These are phyloP conservation scores for Masticophis lateralis DNA, from an alignment of 2,797 vertebrate species.

Conservation along the genomic window DNA sequence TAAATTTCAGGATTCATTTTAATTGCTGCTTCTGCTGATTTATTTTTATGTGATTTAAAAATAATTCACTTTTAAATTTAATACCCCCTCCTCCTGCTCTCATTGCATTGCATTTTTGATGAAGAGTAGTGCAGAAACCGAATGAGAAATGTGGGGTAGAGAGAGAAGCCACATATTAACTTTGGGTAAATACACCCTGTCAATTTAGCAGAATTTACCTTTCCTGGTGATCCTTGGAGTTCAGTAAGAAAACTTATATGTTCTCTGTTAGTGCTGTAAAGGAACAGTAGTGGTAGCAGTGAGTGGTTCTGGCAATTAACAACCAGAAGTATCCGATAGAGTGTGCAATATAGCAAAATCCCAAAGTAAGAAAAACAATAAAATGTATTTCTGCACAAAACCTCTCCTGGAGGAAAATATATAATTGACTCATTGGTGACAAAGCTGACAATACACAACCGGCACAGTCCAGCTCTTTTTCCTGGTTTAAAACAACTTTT, in stretches of 20 bases:
- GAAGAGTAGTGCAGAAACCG: neutral
- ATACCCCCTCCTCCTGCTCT: accelerated
- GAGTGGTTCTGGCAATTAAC: neutral
- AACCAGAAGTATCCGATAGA: neutral
- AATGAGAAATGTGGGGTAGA: neutral
- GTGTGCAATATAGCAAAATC: neutral
- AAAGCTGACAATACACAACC: neutral
- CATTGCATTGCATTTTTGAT: neutral
- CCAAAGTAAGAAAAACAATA: neutral
- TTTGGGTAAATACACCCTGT: neutral
- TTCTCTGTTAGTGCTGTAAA: neutral
- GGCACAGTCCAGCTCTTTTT: neutral
- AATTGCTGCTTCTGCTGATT: neutral
- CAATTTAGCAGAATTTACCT: neutral
- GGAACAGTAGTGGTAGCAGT: neutral
- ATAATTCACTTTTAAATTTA: neutral
- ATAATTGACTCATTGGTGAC: neutral
- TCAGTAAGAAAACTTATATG: neutral
- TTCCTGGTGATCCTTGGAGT: neutral
- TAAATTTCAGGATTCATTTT: neutral
- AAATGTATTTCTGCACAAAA: neutral
- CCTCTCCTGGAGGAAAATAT: neutral
- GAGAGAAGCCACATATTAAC: neutral
- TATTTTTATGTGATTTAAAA: neutral
- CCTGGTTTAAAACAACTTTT: neutral